Conservation (phyloP, 37 sponge, comb jelly and placozoan species). For the Lycopodina hypogea region DNA sequence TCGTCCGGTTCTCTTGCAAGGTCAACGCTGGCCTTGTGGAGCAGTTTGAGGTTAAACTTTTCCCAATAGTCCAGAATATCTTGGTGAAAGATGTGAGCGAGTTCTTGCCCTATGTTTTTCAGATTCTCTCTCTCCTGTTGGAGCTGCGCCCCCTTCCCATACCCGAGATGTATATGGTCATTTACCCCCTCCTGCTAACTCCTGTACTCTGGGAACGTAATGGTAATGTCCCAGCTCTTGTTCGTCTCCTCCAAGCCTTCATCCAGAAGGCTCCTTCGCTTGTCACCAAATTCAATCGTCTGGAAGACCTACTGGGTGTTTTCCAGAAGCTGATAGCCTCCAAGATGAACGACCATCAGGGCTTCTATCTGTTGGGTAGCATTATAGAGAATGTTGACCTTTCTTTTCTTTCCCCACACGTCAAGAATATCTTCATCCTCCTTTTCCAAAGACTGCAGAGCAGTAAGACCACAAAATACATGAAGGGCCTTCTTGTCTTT, state of each 20-base stretch:
- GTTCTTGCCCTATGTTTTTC: constrained; percentile 96
- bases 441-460: constrained; percentile 92
- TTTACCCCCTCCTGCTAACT: constrained; percentile 85
- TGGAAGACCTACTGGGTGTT: constrained; percentile 71
- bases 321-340: constrained; percentile 99
- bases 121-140: constrained; percentile 90
- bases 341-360: constrained; percentile 92
- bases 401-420: constrained; percentile 38
- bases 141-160: constrained; percentile 90
- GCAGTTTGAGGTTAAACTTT: constrained; percentile 75
- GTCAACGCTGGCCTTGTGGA: constrained; percentile 32
- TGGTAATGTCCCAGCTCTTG: constrained; percentile 94
- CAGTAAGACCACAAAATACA: constrained; percentile 92
- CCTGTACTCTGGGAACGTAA: constrained; percentile 94
- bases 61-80: constrained; percentile 88
- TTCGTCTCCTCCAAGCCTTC: constrained; percentile 92
- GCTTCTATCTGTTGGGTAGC: constrained; percentile 88
- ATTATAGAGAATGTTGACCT: constrained; percentile 74
- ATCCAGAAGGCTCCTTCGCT: constrained; percentile 66
- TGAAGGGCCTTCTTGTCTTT: constrained; percentile 90
- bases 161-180: constrained; percentile 80
- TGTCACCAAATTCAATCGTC: constrained; percentile 41
- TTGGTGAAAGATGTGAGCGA: constrained; percentile 84
- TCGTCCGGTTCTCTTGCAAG: constrained; percentile 69
- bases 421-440: constrained; percentile 81